These are phyloP conservation scores for Polypterus senegalus DNA, from an alignment of 2,113 vertebrate genomes.

Conservation along the genomic window DNA sequence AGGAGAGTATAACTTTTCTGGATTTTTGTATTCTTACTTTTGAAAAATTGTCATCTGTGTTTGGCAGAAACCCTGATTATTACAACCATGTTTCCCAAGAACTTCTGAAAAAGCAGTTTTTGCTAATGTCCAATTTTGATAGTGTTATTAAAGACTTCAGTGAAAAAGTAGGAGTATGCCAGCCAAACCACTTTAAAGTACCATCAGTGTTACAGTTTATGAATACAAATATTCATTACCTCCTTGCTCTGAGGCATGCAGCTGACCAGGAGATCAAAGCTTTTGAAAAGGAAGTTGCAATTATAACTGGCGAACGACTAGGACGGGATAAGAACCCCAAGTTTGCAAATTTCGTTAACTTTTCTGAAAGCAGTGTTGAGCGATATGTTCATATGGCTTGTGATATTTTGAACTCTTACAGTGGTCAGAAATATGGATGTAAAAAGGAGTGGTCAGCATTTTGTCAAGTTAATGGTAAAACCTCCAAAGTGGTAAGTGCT, in stretches of 20 bases:
- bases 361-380: constrained; percentile 45
- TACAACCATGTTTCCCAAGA: constrained; percentile 36
- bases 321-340: constrained; percentile 44
- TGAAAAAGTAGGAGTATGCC: constrained; percentile 21
- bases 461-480: constrained; percentile 45
- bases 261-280: constrained; percentile 40
- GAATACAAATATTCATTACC: constrained; percentile 40
- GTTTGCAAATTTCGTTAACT: constrained; percentile 42
- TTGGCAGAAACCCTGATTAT: constrained; percentile 23
- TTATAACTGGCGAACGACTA: constrained; percentile 32
- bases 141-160: constrained; percentile 36
- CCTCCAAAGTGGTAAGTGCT: constrained; percentile 30
- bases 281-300: constrained; percentile 42
- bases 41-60: constrained; percentile 38
- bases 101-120: constrained; percentile 47
- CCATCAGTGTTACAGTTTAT: constrained; percentile 40
- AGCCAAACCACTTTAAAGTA: constrained; percentile 11
- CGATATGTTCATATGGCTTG: constrained; percentile 52
- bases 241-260: constrained; percentile 37
- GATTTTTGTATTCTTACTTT: constrained; percentile 46
- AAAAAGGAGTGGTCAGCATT: constrained; percentile 52
- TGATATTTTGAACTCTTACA: constrained; percentile 34
- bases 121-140: constrained; percentile 37
- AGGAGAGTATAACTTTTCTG: constrained; percentile 35
- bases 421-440: constrained; percentile 24